Evolutionary conservation across 2,113 vertebrate species (phyloP).

Genomic region (Laticauda laticaudata): DNA sequence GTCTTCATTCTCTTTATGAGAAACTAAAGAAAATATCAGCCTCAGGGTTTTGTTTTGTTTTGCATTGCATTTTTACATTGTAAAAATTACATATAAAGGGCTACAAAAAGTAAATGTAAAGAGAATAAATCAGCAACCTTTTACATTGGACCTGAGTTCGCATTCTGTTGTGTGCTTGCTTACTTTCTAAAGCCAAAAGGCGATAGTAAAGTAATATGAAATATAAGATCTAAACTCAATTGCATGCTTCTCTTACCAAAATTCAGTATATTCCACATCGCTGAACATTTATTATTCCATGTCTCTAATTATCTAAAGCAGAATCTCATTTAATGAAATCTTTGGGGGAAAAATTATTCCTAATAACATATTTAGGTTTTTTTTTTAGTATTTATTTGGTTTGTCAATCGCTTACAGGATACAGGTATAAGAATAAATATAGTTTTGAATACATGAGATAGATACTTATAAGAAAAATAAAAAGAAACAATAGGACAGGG

Average conservation of each 20-base stretch:
- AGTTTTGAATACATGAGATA: no score
- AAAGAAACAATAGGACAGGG: no score
- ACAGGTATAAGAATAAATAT: no score
- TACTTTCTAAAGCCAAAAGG: neutral
- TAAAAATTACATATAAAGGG: neutral
- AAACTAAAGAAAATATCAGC: neutral
- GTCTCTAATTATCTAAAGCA: neutral
- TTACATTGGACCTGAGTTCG: neutral
- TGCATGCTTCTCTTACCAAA: accelerated
- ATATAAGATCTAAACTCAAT: neutral
- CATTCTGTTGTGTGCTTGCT: no score
- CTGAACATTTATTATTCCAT: neutral
- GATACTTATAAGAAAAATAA: no score
- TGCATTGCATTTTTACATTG: neutral
- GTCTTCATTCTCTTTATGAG: neutral
- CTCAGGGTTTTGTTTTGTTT: neutral
- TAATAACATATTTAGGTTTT: neutral
- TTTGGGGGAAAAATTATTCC: neutral
- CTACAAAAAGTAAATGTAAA: neutral
- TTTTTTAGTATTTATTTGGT: no score
- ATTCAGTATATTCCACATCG: neutral
- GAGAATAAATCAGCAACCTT: neutral
- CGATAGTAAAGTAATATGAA: slow-evolving; percentile 5
- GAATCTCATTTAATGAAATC: neutral
- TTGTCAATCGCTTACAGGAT: no score